Base-by-base conservation (phyloP, 2,797 vertebrate species). In the Morus bassanus region DNA sequence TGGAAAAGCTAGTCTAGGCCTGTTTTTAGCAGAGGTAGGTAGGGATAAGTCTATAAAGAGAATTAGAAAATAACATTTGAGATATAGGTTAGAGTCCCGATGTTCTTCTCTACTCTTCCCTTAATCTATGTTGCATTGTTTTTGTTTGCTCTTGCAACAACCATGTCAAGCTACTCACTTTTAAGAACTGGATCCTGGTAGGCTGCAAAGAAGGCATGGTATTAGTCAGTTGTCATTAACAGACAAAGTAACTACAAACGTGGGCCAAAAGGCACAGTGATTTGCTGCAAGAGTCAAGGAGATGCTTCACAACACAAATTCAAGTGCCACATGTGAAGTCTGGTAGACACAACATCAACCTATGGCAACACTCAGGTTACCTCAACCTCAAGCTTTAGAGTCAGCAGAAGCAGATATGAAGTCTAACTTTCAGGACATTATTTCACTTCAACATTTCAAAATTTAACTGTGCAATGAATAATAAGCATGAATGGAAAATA, bases 181-280 rank as follows among this genome's bases (percentile, higher is more conserved):
- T 22, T 41, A 37, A 57, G 51, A 87, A 51, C 15, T 53, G 19
- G 28, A 76, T 43, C 13, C 22, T 18, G 6, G n/a, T 10, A 77
- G 60, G 21, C 72, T 60, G 24, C 56, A 35, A 70, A 70, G 30
- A 27, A 7, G 6, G 6, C 12, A 37, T 7, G 14, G 23, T 25
- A 41, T 64, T 51, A 67, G 13, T 54, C 22, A 63, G 30, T 4
- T 50, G 33, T 1, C 48, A 35, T 37, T 73, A 60, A 48, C 57
- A 81, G 37, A 37, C 11, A 91, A 63, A 86, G 23, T 9, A 89
- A 79, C 12, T 41, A 63, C 24, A 50, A 91, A 15, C 5, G 18
- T 0, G 2, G 28, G 27, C 51, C 48, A 79, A 50, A 35, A 67
- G 75, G 65, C n/a, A 56, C 37, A 14, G 24, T 0, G 0, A 41